phyloP scores from a whole-genome alignment of 2,113 vertebrate species.

The Clupea harengus region DNA sequence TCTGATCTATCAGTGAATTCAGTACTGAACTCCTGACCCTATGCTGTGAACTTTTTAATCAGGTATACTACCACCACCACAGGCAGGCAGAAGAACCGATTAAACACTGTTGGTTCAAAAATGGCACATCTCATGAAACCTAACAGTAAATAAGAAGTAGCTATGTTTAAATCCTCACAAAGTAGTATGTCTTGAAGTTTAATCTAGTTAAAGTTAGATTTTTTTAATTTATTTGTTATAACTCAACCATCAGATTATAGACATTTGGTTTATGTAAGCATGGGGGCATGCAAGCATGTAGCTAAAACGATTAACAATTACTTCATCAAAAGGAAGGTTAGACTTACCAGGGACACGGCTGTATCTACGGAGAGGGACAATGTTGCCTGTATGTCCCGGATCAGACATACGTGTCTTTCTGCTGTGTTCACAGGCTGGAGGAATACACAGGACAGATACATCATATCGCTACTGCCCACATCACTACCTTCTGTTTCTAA shows the following conservation, averaged over 20 bases:
- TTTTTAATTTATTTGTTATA: too few relatives aligned
- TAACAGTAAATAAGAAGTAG: too few relatives aligned
- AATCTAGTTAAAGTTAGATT: too few relatives aligned
- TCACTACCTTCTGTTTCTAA: background rate
- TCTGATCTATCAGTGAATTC: background rate
- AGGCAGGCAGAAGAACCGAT: too few relatives aligned
- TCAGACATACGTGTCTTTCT: conserved; percentile 86
- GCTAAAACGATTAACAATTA: background rate
- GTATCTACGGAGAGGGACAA: conserved; percentile 82
- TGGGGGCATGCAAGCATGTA: background rate
- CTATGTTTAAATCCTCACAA: too few relatives aligned
- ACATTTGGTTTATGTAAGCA: too few relatives aligned
- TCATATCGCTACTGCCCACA: background rate
- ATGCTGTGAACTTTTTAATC: background rate
- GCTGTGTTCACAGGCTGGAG: conserved; percentile 79
- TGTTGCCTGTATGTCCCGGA: conserved; percentile 82
- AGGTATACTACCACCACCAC: too few relatives aligned
- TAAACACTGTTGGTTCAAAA: too few relatives aligned
- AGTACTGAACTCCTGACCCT: background rate
- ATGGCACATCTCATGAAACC: too few relatives aligned
- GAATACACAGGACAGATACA: background rate
- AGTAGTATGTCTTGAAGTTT: too few relatives aligned
- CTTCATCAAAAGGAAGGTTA: background rate
- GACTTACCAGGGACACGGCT: conserved; percentile 85
- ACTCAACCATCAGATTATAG: too few relatives aligned